Conservation (phyloP, 2,888 invertebrate genomes). For the Pardosa pseudoannulata region DNA sequence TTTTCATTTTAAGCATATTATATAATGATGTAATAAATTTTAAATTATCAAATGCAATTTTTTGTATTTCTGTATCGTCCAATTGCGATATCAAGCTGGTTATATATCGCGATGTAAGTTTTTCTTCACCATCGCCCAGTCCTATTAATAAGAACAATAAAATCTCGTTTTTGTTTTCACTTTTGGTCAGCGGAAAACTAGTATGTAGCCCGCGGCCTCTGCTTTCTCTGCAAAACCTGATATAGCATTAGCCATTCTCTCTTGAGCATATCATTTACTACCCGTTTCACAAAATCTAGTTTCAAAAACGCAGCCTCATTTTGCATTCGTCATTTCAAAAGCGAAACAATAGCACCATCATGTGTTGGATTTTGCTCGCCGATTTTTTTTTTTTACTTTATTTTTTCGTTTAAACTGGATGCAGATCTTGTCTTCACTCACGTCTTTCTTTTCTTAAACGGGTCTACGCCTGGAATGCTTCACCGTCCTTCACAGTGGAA, state of each 20-base stretch:
- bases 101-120: too few relatives aligned
- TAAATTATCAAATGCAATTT: too few relatives aligned
- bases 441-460: neutral
- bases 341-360: slow-evolving; percentile 7
- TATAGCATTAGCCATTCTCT: neutral
- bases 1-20: too few relatives aligned
- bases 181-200: neutral
- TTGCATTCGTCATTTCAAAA: slow-evolving; percentile 5
- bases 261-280: neutral
- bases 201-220: neutral
- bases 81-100: too few relatives aligned
- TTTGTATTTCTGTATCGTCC: too few relatives aligned
- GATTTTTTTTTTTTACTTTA: neutral
- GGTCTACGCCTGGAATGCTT: slow-evolving; percentile 16
- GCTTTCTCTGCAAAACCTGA: neutral
- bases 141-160: too few relatives aligned
- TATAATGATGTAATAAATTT: too few relatives aligned
- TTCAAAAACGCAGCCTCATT: slow-evolving; percentile 2
- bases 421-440: slow-evolving; percentile 5
- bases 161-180: neutral
- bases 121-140: too few relatives aligned
- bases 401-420: too few relatives aligned
- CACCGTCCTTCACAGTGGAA: slow-evolving; percentile 1
- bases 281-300: neutral
- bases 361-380: neutral